A percentile compares a stretch with the other conserved stretches of the same genome.
These are phyloP conservation scores for Halictus ligatus DNA, from an alignment of 2,888 invertebrate genomes.

Conservation along the genomic window DNA sequence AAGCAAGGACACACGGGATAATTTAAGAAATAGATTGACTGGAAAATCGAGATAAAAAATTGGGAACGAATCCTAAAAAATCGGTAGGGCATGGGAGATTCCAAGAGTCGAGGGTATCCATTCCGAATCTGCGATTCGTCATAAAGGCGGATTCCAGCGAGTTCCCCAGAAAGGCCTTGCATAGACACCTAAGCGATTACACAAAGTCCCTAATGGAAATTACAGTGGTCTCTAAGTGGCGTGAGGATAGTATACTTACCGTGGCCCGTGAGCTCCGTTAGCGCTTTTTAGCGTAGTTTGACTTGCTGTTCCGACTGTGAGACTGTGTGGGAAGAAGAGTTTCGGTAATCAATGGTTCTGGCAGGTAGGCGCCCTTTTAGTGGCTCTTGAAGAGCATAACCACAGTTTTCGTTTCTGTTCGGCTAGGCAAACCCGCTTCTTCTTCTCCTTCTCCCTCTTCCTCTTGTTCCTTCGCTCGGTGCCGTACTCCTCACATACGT, in stretches of 20 bases:
- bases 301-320: constrained; percentile 75
- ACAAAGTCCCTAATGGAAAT: constrained; percentile 81
- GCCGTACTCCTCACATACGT: background rate
- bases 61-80: background rate
- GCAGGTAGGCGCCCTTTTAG: constrained; percentile 82
- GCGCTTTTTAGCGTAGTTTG: constrained; percentile 78
- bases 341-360: constrained; percentile 84
- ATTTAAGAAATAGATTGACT: background rate
- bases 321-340: constrained; percentile 82
- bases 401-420: constrained; percentile 71
- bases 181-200: constrained; percentile 71
- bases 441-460: constrained; percentile 26
- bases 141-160: constrained; percentile 56
- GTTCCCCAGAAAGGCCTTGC: constrained; percentile 17
- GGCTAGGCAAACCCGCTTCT: constrained; percentile 68
- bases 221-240: constrained; percentile 82
- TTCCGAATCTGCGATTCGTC: constrained; percentile 50
- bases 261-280: constrained; percentile 76
- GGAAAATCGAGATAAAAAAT: background rate
- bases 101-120: background rate
- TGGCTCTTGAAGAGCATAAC: constrained; percentile 77
- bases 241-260: constrained; percentile 78
- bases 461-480: constrained; percentile 2
- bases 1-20: too few species aligned
- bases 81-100: background rate